Evolutionary conservation across 2,888 invertebrate genomes (phyloP), one percentile per base, ranked within the genome.

Genomic region (Dendrolimus pini): DNA sequence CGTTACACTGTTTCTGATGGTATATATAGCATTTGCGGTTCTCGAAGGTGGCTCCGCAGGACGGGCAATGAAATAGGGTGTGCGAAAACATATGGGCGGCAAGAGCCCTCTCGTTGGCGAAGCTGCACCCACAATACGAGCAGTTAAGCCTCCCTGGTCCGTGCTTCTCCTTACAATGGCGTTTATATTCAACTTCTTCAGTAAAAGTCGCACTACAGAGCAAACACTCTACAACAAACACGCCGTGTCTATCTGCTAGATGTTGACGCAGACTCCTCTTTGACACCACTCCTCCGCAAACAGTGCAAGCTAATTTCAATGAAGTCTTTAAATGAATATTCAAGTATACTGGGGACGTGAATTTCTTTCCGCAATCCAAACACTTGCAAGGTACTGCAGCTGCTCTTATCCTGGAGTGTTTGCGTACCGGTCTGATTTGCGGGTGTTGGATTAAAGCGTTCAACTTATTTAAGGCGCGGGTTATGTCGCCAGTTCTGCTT

Each of bases 21-120:
- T 86, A 68, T 13, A 74, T 75, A 54, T 67, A 80, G 55, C 89
- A 89, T 58, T 81, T 78, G 0, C 77, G 71, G 56, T 84, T 89
- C 3, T 88, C 84, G 58, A 78, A 88, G 58, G 72, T 78, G 1
- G 57, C 56, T 1, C 74, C 78, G 63, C 89, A 89, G 0, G 70
- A 66, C 0, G 62, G 55, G 60, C 89, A 89, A 54, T 77, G 70
- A 62, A 85, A 83, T 0, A 86, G 60, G 0, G 79, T 75, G 60
- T 89, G 89, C 0, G 77, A 65, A 59, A 80, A 81, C 59, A 65
- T 65, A 56, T 89, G 89, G 0, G 86, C 78, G 47, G 77, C 65
- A 1, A 89, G 57, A 0, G 80, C 83, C 55, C 86, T 69, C 8
- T 78, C 75, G 57, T 67, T 85, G 0, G 61, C 62, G 55, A 75